Evolutionary conservation across 2,113 vertebrate species (phyloP), one percentile per base, ranked within the genome.

Genomic region (Apistogramma diplotaenia): DNA sequence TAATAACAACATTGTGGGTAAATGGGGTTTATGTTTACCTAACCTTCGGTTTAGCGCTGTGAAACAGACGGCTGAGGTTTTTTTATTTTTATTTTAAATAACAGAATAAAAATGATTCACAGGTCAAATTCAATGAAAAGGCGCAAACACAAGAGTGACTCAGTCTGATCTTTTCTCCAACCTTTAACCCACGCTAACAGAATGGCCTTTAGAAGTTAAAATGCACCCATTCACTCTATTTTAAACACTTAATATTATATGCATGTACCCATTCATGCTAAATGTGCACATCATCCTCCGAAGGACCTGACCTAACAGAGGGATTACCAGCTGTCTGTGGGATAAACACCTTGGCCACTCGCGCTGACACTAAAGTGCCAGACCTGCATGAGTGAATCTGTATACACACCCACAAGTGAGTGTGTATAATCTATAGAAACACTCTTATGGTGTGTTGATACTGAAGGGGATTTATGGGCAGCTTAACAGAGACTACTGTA

Each of bases 351-450:
- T 79, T 51, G 57, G 31, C 83, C 81, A 81, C 83, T 90, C 79
- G 81, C 71, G 74, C 87, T 91, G 87, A 92, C 91, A 89, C 84
- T 89, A 8, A 92, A 91, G 93, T 87, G 76, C 80, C 89, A 91
- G 91, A 87, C 87, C 88, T 89, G 91, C 83, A 84, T 7, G 75
- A 91, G 73, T 85, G 78, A 31, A 90, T 92, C 86, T 95, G 86
- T 95, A 92, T 94, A 95, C 91, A 94, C 87, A 87, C 90, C 88
- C 92, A 87, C 89, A 91, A 92, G 89, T 89, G 90, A 88, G 79
- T 95, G 95, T 95, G 90, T 95, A 95, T 95, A 95, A 95, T 95
- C 93, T 93, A 94, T 90, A 89, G 93, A 95, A 95, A 93, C 93
- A 92, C 94, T 94, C 94, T 95, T 93, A 91, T 85, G 87, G 81